Conservation (phyloP, 2,888 invertebrate genomes). For the Leucozona laternaria region DNA sequence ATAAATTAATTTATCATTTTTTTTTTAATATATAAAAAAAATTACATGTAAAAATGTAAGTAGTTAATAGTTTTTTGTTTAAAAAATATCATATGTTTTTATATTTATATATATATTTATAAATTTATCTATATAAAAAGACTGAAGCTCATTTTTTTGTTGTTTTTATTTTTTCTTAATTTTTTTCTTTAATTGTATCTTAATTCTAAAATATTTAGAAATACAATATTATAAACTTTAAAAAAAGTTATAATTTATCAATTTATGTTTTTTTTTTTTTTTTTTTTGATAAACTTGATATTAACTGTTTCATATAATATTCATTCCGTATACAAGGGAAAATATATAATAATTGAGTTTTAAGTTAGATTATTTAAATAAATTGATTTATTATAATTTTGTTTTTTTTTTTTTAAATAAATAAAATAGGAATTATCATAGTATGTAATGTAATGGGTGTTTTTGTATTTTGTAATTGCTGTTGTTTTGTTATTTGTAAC, state of each 20-base stretch:
- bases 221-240: conserved; percentile 24
- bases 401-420: conserved; percentile 30
- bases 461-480: conserved; percentile 3
- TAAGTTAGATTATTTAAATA: conserved; percentile 20
- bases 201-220: conserved; percentile 45
- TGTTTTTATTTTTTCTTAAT: conserved; percentile 15
- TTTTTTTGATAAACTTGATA: conserved; percentile 54
- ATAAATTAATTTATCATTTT: conserved; percentile 78
- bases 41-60: conserved; percentile 73
- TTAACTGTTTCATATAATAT: conserved; percentile 48
- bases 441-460: conserved; percentile 21
- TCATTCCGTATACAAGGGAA: conserved; percentile 66
- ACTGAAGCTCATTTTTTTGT: conserved; percentile 63
- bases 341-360: conserved; percentile 38
- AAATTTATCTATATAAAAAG: conserved; percentile 57
- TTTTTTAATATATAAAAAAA: conserved; percentile 71
- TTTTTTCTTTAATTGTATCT: conserved; percentile 27
- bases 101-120: conserved; percentile 30
- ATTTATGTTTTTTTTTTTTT: not conserved
- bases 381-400: conserved; percentile 21
- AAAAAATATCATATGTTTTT: conserved; percentile 60
- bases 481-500: not conserved
- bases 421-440: conserved; percentile 63
- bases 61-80: conserved; percentile 47
- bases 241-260: conserved; percentile 23